A percentile compares a stretch with the other conserved stretches of the same genome.
Conservation (phyloP, 1,140 invertebrate species). For the Rhagoletis pomonella region DNA sequence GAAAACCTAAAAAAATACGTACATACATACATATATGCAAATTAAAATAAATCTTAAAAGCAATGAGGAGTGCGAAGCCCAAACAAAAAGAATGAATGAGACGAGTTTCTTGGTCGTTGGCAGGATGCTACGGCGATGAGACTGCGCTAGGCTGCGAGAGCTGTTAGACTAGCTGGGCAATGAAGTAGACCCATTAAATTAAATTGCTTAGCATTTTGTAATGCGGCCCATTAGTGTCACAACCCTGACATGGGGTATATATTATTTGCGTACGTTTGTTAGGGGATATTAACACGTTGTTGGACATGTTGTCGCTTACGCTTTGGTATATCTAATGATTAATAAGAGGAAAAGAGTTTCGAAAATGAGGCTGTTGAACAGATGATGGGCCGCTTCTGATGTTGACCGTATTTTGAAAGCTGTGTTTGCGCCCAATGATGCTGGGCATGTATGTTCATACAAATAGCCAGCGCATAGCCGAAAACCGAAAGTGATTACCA, state of each 20-base stretch:
- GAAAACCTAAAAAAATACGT: background rate
- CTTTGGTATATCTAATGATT: slow-evolving; percentile 4
- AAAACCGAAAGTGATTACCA: background rate
- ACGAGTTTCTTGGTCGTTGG: background rate
- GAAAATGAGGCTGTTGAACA: too few relatives aligned
- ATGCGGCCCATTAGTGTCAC: slow-evolving; percentile 72
- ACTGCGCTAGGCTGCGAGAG: background rate
- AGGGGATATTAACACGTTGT: slow-evolving; percentile 69
- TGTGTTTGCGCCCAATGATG: slow-evolving; percentile 22
- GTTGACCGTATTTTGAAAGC: background rate
- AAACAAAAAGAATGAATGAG: background rate
- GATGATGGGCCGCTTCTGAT: slow-evolving; percentile 9
- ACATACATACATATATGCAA: background rate
- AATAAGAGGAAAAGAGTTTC: background rate
- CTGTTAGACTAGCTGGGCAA: slow-evolving; percentile 23
- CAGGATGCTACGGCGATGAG: background rate
- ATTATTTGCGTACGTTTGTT: slow-evolving; percentile 62
- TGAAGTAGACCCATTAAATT: slow-evolving; percentile 66
- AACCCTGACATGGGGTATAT: slow-evolving; percentile 31
- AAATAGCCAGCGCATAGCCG: slow-evolving; percentile 33
- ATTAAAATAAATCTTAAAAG: slow-evolving; percentile 27
- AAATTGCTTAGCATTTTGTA: slow-evolving; percentile 74
- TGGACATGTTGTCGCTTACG: slow-evolving; percentile 59
- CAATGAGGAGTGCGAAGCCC: slow-evolving; percentile 18
- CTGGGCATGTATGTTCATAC: background rate